Evolutionary conservation across 2,113 vertebrate species (phyloP).

Genomic region (Phycodurus eques): DNA sequence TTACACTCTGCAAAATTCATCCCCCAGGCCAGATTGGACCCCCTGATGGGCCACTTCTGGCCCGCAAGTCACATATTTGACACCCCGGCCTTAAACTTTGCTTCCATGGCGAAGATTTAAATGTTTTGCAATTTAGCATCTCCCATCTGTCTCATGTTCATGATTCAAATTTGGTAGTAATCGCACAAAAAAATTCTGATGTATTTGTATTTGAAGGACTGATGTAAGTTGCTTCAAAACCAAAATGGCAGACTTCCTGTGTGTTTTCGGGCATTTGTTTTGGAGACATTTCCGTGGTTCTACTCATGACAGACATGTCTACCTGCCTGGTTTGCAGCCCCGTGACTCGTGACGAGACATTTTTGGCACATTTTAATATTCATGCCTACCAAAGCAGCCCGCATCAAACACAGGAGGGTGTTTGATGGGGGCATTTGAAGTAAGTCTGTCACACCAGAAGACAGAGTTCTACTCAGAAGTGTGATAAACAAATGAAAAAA

Average conservation of each 20-base stretch:
- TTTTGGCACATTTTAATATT: neutral
- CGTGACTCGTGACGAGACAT: neutral
- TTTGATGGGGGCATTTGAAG: conserved; percentile 18
- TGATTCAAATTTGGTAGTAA: too few relatives aligned
- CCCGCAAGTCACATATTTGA: too few relatives aligned
- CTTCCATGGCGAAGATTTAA: too few relatives aligned
- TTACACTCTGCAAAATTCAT: too few relatives aligned
- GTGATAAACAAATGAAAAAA: conserved; percentile 22
- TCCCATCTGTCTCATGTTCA: too few relatives aligned
- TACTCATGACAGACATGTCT: neutral
- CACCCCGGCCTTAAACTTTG: too few relatives aligned
- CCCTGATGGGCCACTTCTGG: too few relatives aligned
- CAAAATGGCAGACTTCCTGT: neutral
- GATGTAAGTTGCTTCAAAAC: neutral
- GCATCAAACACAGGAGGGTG: neutral
- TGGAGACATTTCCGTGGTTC: neutral
- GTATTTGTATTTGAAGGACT: neutral
- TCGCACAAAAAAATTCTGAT: too few relatives aligned
- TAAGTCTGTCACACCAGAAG: conserved; percentile 36
- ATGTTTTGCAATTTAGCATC: too few relatives aligned
- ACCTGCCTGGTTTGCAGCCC: neutral
- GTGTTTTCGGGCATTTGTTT: neutral
- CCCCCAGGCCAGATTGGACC: too few relatives aligned
- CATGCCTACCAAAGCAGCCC: neutral
- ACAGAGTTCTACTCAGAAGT: conserved; percentile 9